Conservation (phyloP, 2,113 vertebrate genomes). For the Neotoma lepida region DNA sequence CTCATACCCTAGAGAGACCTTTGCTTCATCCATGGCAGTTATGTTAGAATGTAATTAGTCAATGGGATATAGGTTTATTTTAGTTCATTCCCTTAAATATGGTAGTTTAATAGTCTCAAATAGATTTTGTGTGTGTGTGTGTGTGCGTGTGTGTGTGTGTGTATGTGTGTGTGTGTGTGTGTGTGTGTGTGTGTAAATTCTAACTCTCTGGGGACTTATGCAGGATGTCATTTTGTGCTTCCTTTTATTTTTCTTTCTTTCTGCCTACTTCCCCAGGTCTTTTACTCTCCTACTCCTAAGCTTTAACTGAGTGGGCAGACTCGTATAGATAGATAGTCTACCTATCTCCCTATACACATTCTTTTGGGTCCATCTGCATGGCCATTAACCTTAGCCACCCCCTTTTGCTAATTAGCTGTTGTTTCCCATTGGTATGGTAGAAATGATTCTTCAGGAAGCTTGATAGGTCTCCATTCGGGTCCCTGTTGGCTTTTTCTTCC, state of each 20-base stretch:
- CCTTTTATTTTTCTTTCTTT: conserved; percentile 10
- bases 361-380: neutral
- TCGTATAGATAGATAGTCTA: neutral
- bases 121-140: neutral
- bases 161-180: neutral
- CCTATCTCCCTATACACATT: neutral
- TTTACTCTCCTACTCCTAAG: neutral
- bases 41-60: conserved; percentile 49
- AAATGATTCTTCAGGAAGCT: neutral
- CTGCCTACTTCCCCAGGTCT: neutral
- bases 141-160: neutral
- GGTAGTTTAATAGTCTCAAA: neutral
- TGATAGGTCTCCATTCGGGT: neutral
- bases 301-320: neutral
- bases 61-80: neutral
- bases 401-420: neutral
- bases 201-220: neutral
- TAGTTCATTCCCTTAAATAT: conserved; percentile 31
- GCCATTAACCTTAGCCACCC: neutral
- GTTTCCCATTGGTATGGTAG: neutral
- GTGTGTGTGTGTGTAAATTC: neutral
- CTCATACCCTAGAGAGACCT: neutral
- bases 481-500: conserved; percentile 40
- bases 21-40: conserved; percentile 17
- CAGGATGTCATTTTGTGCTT: neutral